These are phyloP conservation scores for Ormyrus labotus DNA, from an alignment of 2,888 invertebrate genomes.

Conservation along the genomic window DNA sequence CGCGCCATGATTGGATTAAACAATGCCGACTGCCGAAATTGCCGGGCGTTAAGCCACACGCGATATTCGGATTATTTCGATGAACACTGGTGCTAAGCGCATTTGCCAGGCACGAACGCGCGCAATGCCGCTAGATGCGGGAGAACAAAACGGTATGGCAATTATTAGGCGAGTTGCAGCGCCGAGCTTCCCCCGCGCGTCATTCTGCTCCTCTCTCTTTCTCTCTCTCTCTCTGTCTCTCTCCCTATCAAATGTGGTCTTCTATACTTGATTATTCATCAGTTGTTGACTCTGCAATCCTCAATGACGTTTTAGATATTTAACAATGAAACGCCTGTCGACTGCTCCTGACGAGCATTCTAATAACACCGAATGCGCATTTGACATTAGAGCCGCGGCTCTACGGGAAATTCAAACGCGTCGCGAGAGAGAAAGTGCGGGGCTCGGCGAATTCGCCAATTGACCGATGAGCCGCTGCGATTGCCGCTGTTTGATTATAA, in stretches of 20 bases:
- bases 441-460: background rate
- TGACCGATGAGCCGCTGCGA: slow-evolving; percentile 35
- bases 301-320: slow-evolving; percentile 28
- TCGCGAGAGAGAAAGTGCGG: background rate
- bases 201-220: slow-evolving; percentile 14
- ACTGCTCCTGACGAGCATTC: slow-evolving; percentile 31
- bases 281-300: slow-evolving; percentile 20
- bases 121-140: too few species aligned
- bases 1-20: slow-evolving; percentile 37
- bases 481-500: slow-evolving; percentile 11
- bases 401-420: background rate
- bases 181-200: background rate
- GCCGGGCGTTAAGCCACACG: slow-evolving; percentile 29
- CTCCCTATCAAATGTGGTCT: slow-evolving; percentile 13
- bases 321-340: slow-evolving; percentile 37
- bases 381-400: background rate
- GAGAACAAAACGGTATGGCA: slow-evolving; percentile 25
- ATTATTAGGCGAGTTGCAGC: slow-evolving; percentile 30
- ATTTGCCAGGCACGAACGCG: background rate
- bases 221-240: too few species aligned
- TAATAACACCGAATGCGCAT: slow-evolving; percentile 22
- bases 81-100: slow-evolving; percentile 37
- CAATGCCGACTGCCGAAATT: slow-evolving; percentile 33
- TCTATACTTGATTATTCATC: slow-evolving; percentile 43
- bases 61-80: slow-evolving; percentile 53